Conservation (phyloP, 2,888 invertebrate genomes). For the Pristionchus fissidentatus region DNA sequence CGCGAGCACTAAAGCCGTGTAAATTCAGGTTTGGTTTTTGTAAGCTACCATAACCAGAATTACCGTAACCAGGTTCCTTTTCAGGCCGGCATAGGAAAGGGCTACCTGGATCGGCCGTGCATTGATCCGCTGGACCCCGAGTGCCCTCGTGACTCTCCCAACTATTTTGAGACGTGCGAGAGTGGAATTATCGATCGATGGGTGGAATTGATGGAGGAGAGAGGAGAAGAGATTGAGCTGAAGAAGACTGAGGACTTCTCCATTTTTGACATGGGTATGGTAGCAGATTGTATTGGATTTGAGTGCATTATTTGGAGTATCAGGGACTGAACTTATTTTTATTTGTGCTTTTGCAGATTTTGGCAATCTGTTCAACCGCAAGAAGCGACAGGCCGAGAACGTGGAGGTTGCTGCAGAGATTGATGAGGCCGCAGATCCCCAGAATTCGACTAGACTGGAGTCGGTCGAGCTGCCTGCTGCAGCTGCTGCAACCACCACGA, state of each 20-base stretch:
- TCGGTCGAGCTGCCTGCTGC: not conserved
- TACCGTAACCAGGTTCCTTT: not conserved
- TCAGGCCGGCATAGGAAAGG: conserved; percentile 92
- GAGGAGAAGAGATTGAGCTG: conserved; percentile 6
- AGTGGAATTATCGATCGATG: conserved; percentile 38
- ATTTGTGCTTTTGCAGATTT: conserved; percentile 8
- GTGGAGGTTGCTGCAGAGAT: not conserved
- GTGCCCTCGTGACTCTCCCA: conserved; percentile 93
- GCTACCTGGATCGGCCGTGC: conserved; percentile 96
- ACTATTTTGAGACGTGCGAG: conserved; percentile 80
- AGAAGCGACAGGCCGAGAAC: conserved; percentile 32
- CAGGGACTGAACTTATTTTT: not conserved
- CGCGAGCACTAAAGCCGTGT: no score
- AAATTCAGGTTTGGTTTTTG: not conserved
- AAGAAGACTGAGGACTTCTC: conserved; percentile 27
- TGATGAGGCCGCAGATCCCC: not conserved
- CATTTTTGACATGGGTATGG: conserved; percentile 35
- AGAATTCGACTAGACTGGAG: conserved; percentile 17
- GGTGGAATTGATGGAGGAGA: conserved; percentile 25
- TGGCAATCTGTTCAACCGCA: conserved; percentile 47
- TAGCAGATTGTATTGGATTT: not conserved
- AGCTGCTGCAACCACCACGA: conserved; percentile 28
- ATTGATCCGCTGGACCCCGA: conserved; percentile 90
- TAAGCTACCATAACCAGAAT: not conserved
- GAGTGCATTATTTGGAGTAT: not conserved